Conservation (phyloP, 2,888 invertebrate genomes). For the Idaea dimidiata region DNA sequence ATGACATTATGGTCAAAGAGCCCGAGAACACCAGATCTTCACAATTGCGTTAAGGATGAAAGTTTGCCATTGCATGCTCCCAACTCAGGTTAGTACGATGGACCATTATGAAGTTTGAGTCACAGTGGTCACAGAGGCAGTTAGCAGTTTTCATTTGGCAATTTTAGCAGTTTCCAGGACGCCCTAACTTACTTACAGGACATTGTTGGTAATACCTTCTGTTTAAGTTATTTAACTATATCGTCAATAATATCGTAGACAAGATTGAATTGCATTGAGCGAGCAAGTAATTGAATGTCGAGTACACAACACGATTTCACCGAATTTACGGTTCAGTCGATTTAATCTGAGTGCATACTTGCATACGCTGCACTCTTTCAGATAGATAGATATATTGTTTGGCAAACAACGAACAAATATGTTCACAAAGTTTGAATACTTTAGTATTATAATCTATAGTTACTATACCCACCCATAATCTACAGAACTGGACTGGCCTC, state of each 20-base stretch:
- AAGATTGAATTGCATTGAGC: conserved; percentile 23
- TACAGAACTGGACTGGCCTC: no score
- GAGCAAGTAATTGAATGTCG: conserved; percentile 46
- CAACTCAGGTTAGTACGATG: no score
- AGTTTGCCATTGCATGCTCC: no score
- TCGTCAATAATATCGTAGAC: not conserved
- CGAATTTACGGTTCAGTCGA: not conserved
- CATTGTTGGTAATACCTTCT: no score
- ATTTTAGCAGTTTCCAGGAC: no score
- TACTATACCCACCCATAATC: not conserved
- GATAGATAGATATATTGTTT: not conserved
- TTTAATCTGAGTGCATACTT: not conserved
- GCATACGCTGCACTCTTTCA: not conserved
- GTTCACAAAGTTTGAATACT: not conserved
- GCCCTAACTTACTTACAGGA: no score
- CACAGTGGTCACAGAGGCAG: no score
- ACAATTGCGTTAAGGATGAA: no score
- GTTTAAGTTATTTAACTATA: not conserved
- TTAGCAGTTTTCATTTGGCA: no score
- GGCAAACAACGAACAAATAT: not conserved
- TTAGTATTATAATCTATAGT: not conserved
- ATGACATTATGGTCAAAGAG: no score
- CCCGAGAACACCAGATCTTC: no score
- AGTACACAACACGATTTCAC: conserved; percentile 21
- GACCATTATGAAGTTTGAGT: no score